Evolutionary conservation across 2,113 vertebrate species (phyloP), one percentile per base, ranked within the genome.

Genomic region (Anhinga rufa): DNA sequence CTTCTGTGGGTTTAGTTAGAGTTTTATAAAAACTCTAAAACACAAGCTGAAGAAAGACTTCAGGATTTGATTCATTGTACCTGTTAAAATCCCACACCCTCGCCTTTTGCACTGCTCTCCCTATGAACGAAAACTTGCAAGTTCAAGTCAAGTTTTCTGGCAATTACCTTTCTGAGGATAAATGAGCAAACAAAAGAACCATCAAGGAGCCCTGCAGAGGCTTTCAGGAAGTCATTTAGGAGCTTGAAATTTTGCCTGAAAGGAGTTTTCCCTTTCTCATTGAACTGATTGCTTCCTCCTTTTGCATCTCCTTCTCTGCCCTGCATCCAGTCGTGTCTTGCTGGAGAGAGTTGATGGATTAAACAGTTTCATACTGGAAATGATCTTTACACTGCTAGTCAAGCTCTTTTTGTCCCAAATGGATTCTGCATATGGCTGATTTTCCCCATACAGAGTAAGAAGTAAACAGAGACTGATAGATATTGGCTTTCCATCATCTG

Each of bases 401-500:
- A 77, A 92, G 65, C n/a, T 95, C 83, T 79, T 92, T 92, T 92
- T 91, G 57, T 94, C 83, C 77, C 65, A 28, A 36, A 88, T 86
- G 71, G 55, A 66, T 89, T 77, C 62, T 85, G 58, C 68, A 54
- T 93, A 77, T 70, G 78, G 40, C 78, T 91, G 95, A 40, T 95
- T 91, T 95, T 90, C 51, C 36, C 49, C 66, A 66, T 69, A 62
- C n/a, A 79, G 78, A 90, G 29, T 36, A 55, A 70, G 58, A 92
- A 92, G 78, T 82, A 95, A 97, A 95, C 81, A 91, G 74, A 85
- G 66, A 88, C 78, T 95, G 92, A 97, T 83, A 88, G 71, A 96
- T 94, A 91, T 10, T 92, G 87, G 71, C 82, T 92, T 95, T 95
- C 86, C 82, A 76, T 96, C 94, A 88, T 91, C 70, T 70, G 54